Percentiles rank a stretch among this genome's conserved stretches.
These are phyloP conservation scores for Meriones unguiculatus DNA, from an alignment of 2,113 vertebrate species.

Conservation along the genomic window DNA sequence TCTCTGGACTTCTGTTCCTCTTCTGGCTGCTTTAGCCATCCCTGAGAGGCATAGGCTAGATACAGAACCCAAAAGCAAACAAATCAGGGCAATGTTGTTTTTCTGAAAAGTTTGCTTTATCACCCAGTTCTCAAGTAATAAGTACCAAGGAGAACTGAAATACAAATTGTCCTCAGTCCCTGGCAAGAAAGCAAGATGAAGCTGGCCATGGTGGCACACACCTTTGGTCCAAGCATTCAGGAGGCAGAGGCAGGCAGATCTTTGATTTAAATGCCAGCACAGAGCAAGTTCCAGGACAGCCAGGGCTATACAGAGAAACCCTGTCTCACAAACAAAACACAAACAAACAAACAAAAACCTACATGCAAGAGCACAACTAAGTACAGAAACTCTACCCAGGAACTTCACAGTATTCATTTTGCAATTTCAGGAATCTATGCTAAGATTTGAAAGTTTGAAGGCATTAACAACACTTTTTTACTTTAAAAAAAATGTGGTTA, in stretches of 20 bases:
- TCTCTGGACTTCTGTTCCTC: background rate
- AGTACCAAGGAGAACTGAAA: background rate
- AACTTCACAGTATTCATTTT: conserved; percentile 23
- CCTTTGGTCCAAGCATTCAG: background rate
- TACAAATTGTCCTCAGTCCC: background rate
- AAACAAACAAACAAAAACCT: background rate
- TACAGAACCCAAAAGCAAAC: background rate
- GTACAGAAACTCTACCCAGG: background rate
- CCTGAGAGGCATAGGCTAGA: background rate
- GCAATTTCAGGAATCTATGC: background rate
- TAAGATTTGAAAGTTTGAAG: conserved; percentile 17
- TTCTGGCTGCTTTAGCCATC: background rate
- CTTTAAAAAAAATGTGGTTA: conserved; percentile 3
- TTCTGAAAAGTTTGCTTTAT: background rate
- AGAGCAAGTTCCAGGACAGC: background rate
- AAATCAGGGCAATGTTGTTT: too few species aligned
- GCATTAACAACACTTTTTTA: background rate
- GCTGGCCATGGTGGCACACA: background rate
- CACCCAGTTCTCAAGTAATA: background rate
- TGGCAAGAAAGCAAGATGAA: background rate
- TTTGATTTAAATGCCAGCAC: background rate
- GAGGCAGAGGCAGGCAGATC: background rate
- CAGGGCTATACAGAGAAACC: background rate
- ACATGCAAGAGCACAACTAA: background rate
- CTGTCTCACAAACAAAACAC: background rate